Evolutionary conservation across 1,140 invertebrate species (phyloP), one percentile per base, ranked within the genome.

Genomic region (Drosophila auraria): DNA sequence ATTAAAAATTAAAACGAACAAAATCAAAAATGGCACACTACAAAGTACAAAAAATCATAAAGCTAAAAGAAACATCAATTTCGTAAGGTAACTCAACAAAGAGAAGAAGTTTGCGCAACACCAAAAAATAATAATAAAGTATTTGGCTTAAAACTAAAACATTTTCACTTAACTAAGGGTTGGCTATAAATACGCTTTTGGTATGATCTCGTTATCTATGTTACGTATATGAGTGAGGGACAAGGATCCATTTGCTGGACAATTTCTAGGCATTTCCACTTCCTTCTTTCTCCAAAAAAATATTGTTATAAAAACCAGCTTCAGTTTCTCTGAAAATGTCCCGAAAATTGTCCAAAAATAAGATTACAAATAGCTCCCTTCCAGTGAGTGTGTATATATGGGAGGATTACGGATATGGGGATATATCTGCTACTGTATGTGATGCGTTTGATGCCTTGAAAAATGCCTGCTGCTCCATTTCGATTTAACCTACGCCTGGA

Each of bases 401-500:
- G 20, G 47, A 45, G 63, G 77, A 73, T 82, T 42, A 74, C 23
- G 36, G 36, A 23, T 83, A 45, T 64, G 49, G 71, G 20, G 38
- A 57, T 57, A 61, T 83, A 72, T 76, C 59, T 58, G 58, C 50
- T 83, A 70, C 36, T 68, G 36, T 60, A 66, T 73, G 66, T 60
- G 75, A 65, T 75, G 56, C 68, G 54, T 57, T 40, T 57, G 36
- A 57, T 57, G 54, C 54, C n/a, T 57, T 68, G 68, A 82, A 80
- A 89, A 87, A 90, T 77, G 80, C 84, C 78, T 73, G 72, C 68
- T 64, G 53, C 57, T 70, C 51, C 50, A 51, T 70, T 78, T 90
- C 64, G 56, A 86, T 84, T 57, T 89, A 89, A 89, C 86, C 86
- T 90, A 90, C 78, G 81, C 78, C 82, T 57, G 73, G 68, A 59